Base-by-base conservation (phyloP, 2,113 vertebrate genomes). In the Bubo bubo region DNA sequence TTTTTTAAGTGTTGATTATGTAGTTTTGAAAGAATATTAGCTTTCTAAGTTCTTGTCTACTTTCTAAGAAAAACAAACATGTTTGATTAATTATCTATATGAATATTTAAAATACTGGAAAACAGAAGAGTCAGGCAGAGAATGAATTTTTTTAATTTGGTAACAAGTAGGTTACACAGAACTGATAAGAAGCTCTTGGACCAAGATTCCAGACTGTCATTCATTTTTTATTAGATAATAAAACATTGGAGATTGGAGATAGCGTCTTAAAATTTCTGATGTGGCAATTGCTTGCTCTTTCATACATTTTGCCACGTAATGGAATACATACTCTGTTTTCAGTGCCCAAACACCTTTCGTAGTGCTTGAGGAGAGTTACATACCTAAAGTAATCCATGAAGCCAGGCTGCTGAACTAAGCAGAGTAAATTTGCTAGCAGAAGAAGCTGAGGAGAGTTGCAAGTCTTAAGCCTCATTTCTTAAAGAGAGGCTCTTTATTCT, bases 291-390 rank as follows among this genome's bases (percentile, higher is more conserved):
- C 18, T 79, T 47, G 2, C 34, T 76, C 8, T 92, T 76, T 67
- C 47, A 49, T 43, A 14, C 24, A 52, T 88, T 68, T 88, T 59
- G 9, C 3, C 43, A 59, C 0, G 0, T 30, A 43, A 37, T 52
- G 56, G 49, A 73, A 64, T 8, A 14, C 2, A 43, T n/a, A 47
- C 1, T 15, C 7, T 43, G 6, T 53, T 74, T 81, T 63, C n/a
- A 74, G 41, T 37, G 15, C 3, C 7, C 27, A 28, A 82, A 34
- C 7, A 7, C 14, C 9, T 67, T 89, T 72, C 0, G 2, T 18
- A 79, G 17, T 27, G 28, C 18, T 64, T 79, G 32, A 60, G 13
- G 45, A 84, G 14, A 35, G 8, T 79, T 59, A 34, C 23, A 73
- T 34, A 79, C 47, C 15, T 86, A 56, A 66, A 55, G 14, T 9